Evolutionary conservation across 2,113 vertebrate genomes (phyloP).

Genomic region (Raja brachyura): DNA sequence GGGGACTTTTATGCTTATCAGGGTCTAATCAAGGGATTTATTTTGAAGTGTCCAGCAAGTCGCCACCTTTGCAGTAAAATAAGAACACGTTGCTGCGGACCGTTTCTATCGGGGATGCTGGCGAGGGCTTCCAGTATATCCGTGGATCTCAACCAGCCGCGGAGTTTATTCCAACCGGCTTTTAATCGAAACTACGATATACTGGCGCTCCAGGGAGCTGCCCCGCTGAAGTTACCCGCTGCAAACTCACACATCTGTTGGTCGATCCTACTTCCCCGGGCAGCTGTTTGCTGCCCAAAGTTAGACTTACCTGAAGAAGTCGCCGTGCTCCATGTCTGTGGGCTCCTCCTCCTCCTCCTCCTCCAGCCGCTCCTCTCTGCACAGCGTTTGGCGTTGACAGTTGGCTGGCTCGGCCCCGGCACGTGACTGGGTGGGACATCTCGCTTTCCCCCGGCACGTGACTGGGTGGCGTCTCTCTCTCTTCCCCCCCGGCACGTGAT

Average conservation of each 20-base stretch:
- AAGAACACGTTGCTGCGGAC: background rate
- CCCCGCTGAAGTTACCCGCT: background rate
- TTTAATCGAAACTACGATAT: no score
- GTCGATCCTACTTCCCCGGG: no score
- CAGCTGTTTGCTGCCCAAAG: no score
- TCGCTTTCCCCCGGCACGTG: no score
- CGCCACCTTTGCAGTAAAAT: background rate
- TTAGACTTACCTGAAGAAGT: slow-evolving; percentile 18
- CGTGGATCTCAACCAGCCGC: background rate
- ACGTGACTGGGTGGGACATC: slow-evolving; percentile 38
- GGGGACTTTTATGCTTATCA: background rate
- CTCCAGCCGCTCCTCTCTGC: background rate
- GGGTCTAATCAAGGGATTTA: background rate
- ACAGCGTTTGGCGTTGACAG: slow-evolving; percentile 20
- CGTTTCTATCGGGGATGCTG: no score
- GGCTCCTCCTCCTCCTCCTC: background rate
- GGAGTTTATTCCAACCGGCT: no score
- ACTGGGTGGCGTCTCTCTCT: no score
- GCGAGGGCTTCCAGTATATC: background rate
- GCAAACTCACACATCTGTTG: slow-evolving; percentile 24
- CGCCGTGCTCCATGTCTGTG: slow-evolving; percentile 26
- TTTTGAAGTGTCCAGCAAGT: background rate
- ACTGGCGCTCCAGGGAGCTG: no score
- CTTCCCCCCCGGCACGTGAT: no score
- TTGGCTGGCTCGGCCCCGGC: background rate